These are phyloP conservation scores for Ceyx melanurus DNA, from an alignment of 2,113 vertebrate genomes.

Conservation along the genomic window DNA sequence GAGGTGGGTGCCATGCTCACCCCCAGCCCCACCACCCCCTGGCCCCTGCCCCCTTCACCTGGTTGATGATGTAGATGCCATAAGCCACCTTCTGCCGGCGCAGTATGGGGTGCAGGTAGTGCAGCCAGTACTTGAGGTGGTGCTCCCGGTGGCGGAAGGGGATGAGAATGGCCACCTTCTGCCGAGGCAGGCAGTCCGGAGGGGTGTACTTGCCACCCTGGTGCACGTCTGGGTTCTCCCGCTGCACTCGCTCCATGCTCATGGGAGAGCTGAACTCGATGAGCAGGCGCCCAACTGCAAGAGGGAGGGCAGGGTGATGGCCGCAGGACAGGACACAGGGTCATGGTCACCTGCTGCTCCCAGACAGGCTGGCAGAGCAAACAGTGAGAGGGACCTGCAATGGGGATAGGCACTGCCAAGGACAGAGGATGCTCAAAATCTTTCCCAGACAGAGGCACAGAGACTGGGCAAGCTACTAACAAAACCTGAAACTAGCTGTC, in stretches of 20 bases:
- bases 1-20: conserved; percentile 71
- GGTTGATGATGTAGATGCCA: conserved; percentile 96
- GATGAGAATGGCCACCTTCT: conserved; percentile 98
- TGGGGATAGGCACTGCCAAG: not conserved
- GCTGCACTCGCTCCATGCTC: conserved; percentile 96
- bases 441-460: not conserved
- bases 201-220: conserved; percentile 92
- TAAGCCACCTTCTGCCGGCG: conserved; percentile 95
- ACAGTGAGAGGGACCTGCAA: not conserved
- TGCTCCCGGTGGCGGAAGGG: conserved; percentile 96
- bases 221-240: conserved; percentile 94
- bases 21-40: rapidly evolving
- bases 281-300: conserved; percentile 91
- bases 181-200: conserved; percentile 86
- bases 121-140: conserved; percentile 98
- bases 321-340: not conserved
- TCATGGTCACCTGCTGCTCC: not conserved
- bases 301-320: conserved; percentile 30
- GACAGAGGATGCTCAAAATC: not conserved
- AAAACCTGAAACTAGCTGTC: not conserved
- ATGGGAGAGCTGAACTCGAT: conserved; percentile 98
- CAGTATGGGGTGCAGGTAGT: conserved; percentile 96
- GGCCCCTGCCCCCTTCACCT: conserved; percentile 76
- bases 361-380: not conserved
- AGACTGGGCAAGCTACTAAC: not conserved